phyloP scores from a whole-genome alignment of 2,113 vertebrate genomes.

The Apteryx mantelli region DNA sequence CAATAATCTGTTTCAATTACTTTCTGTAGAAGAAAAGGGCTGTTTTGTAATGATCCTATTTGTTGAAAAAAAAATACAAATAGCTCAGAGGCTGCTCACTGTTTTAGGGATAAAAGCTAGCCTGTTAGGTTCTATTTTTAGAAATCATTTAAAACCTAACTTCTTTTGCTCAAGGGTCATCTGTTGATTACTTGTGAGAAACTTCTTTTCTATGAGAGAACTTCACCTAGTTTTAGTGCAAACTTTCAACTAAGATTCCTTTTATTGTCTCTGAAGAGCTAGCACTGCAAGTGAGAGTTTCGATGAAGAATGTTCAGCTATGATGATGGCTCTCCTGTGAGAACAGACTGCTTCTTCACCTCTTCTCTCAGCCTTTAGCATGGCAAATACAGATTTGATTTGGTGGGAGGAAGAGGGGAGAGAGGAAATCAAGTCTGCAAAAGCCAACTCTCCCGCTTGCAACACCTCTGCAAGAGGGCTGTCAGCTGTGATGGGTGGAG shows the following conservation, averaged over 20 bases:
- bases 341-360: neutral
- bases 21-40: neutral
- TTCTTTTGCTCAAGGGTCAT: neutral
- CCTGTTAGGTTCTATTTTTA: neutral
- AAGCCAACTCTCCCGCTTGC: neutral
- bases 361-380: neutral
- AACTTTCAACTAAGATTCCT: neutral
- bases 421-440: neutral
- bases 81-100: neutral
- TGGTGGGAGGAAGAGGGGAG: neutral
- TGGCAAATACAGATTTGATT: neutral
- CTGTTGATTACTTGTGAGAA: neutral
- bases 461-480: neutral
- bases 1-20: neutral
- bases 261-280: neutral
- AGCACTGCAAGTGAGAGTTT: neutral
- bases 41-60: neutral
- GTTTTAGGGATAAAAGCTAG: neutral
- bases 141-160: slow-evolving; percentile 5
- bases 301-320: neutral
- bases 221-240: neutral
- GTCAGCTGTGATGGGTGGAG: slow-evolving; percentile 17
- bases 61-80: neutral
- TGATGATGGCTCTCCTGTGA: neutral
- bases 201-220: neutral